These are phyloP conservation scores for Morpho helenor DNA, from an alignment of 2,888 invertebrate genomes.

Conservation along the genomic window DNA sequence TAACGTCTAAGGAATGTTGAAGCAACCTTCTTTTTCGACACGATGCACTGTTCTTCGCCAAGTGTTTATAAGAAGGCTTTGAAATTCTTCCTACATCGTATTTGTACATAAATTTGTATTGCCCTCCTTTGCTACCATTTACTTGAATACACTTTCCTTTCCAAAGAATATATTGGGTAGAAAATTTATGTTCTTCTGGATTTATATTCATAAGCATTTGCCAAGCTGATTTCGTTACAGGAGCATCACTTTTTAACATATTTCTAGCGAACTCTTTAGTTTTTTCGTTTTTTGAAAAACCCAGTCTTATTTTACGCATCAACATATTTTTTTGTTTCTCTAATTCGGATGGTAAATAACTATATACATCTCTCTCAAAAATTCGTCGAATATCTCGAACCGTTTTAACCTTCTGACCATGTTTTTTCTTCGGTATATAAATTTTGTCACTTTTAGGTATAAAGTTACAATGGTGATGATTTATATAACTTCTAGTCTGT, in stretches of 20 bases:
- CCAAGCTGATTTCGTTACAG: conserved; percentile 60
- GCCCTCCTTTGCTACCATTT: conserved; percentile 62
- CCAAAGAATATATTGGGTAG: conserved; percentile 57
- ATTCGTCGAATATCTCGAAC: conserved; percentile 55
- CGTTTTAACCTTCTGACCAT: conserved; percentile 57
- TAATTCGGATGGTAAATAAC: conserved; percentile 46
- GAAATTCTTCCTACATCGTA: conserved; percentile 42
- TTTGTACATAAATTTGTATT: conserved; percentile 49
- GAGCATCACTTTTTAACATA: conserved; percentile 47
- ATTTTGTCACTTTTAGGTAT: conserved; percentile 49
- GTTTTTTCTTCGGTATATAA: conserved; percentile 56
- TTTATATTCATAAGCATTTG: conserved; percentile 68
- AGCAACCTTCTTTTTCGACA: conserved; percentile 45
- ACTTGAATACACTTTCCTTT: conserved; percentile 55
- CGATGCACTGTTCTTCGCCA: conserved; percentile 25
- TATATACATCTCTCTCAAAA: conserved; percentile 57
- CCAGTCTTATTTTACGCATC: conserved; percentile 56
- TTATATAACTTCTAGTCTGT: conserved; percentile 20
- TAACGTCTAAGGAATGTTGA: conserved; percentile 51
- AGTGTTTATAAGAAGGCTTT: conserved; percentile 28
- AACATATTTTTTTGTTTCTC: conserved; percentile 53
- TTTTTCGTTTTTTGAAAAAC: conserved; percentile 45
- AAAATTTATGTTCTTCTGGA: conserved; percentile 43
- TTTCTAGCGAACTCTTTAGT: conserved; percentile 53
- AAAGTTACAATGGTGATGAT: conserved; percentile 39